Percentiles rank a stretch among this genome's conserved stretches.
These are phyloP conservation scores for Ischnura elegans DNA, from an alignment of 2,888 invertebrate species.

Conservation along the genomic window DNA sequence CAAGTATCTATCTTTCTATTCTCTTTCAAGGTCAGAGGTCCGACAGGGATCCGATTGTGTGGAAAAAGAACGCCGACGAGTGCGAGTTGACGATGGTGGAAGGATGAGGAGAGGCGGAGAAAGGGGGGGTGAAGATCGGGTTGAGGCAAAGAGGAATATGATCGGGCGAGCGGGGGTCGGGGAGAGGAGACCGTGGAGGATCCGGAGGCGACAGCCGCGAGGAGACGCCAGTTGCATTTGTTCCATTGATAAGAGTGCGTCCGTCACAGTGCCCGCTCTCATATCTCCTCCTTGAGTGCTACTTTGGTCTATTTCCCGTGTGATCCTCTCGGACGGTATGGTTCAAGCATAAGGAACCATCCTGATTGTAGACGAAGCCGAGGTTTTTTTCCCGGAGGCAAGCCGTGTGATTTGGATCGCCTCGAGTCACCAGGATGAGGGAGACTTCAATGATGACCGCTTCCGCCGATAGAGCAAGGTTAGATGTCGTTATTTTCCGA, in stretches of 20 bases:
- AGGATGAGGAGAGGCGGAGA: background rate
- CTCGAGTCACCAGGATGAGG: background rate
- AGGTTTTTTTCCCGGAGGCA: background rate
- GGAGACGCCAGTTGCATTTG: constrained; percentile 50
- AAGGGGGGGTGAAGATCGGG: background rate
- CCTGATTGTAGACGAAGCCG: background rate
- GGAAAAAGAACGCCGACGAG: background rate
- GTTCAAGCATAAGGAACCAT: background rate
- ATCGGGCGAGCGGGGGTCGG: background rate
- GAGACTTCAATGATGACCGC: constrained; percentile 1
- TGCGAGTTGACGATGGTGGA: background rate
- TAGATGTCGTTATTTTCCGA: background rate
- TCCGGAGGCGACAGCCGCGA: background rate
- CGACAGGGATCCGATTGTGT: too few relatives aligned
- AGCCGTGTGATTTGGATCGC: background rate
- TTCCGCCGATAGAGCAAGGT: background rate
- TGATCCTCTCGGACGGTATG: background rate
- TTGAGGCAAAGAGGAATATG: background rate
- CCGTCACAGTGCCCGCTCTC: background rate
- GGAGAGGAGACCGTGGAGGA: background rate
- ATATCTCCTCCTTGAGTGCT: background rate
- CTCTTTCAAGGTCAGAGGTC: too few relatives aligned
- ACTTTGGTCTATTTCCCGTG: background rate
- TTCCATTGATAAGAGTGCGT: constrained; percentile 44
- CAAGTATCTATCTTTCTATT: too few relatives aligned